Evolutionary conservation across 2,888 invertebrate species (phyloP), one percentile per base, ranked within the genome.

Genomic region (Lepidocyrtoides sp.): DNA sequence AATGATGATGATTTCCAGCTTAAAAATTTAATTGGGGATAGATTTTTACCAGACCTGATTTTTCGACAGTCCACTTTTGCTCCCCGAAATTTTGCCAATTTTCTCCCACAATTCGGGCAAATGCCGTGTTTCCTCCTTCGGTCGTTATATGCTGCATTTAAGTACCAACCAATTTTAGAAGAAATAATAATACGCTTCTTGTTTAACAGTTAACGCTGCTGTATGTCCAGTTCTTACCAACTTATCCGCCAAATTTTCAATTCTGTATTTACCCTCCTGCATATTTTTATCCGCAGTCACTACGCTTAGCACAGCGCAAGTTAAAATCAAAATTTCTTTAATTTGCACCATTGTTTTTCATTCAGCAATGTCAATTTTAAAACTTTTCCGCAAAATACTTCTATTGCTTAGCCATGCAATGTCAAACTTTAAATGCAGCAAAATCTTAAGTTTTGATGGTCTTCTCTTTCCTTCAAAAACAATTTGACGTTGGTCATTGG

Each of bases 31-130:
- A n/a, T n/a, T n/a, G n/a, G n/a, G n/a, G n/a, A n/a, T n/a, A n/a
- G n/a, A n/a, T n/a, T 20, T 66, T 66, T 7, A n/a, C 32, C 20
- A 10, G 51, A 93, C 93, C 92, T 44, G 89, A 83, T 83, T 93
- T 93, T 32, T 85, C 86, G 3, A 93, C 69, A 7, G 82, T 77
- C 94, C 94, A 94, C 29, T 92, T 91, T 77, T 94, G 94, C 44
- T 94, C 94, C 23, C 86, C 89, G 69, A 93, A 93, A 84, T 94
- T 93, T 41, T 92, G 93, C 93, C 93, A 94, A 23, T 89, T 93
- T 82, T 94, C 94, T 4, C 77, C 85, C 10, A 94, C 93, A 17
- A 94, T 93, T 5, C 82, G 82, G 7, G 94, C 94, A 77, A 93
- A 93, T 0, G 93, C 81, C 0, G 92, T 89, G 75, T 93, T 93